phyloP scores from a whole-genome alignment of 2,113 vertebrate genomes.

The Choloepus hoffmanni region DNA sequence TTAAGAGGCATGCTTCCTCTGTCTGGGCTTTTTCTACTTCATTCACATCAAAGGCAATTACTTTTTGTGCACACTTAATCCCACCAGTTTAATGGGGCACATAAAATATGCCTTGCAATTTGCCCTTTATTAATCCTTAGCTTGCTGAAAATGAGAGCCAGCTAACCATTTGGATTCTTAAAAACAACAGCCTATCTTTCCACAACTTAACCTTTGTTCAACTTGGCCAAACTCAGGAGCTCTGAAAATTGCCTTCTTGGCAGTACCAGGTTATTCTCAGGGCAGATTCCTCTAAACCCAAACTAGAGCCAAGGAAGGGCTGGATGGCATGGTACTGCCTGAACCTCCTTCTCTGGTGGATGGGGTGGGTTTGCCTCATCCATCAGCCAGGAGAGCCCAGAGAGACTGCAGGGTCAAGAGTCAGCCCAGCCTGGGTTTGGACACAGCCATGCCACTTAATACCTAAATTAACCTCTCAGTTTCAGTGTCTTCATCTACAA shows the following conservation, averaged over 20 bases:
- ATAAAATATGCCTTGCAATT: conserved; percentile 82
- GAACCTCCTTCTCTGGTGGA: neutral
- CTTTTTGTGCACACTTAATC: conserved; percentile 83
- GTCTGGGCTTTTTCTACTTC: conserved; percentile 78
- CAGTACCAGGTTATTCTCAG: neutral
- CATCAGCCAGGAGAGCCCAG: neutral
- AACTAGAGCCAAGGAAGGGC: neutral
- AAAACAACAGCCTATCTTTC: conserved; percentile 48
- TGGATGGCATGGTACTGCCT: neutral
- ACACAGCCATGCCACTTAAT: neutral
- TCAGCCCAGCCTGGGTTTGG: neutral
- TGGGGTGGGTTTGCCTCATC: neutral
- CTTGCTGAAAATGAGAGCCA: conserved; percentile 58
- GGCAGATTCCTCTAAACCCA: neutral
- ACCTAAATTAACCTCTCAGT: neutral
- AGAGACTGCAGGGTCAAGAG: neutral
- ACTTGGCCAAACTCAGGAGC: neutral
- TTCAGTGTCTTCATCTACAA: neutral
- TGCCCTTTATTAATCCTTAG: conserved; percentile 80
- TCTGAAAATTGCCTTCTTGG: neutral
- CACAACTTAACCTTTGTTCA: conserved; percentile 68
- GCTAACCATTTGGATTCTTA: conserved; percentile 71
- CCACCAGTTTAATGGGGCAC: conserved; percentile 79
- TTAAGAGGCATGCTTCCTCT: conserved; percentile 70
- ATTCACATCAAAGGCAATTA: conserved; percentile 83